Percentiles rank a stretch among this genome's conserved stretches.
phyloP scores from a whole-genome alignment of 2,113 vertebrate species.

The Mirounga angustirostris region DNA sequence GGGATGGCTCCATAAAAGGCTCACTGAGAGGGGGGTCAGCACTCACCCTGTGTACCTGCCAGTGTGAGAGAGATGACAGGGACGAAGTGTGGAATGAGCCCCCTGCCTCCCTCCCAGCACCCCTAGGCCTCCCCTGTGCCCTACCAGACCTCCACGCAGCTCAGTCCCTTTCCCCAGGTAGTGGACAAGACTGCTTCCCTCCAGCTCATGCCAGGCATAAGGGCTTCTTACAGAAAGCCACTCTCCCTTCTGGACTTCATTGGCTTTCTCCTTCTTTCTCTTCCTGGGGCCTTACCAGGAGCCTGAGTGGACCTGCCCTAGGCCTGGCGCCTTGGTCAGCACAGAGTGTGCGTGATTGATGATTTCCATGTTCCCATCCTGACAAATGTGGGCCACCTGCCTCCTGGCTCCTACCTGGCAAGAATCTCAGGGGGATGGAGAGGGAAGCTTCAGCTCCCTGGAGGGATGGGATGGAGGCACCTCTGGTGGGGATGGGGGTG shows the following conservation, averaged over 20 bases:
- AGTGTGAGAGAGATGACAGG: background rate
- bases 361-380: background rate
- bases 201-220: background rate
- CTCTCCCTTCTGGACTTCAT: background rate
- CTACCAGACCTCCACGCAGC: background rate
- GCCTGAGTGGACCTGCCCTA: background rate
- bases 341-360: background rate
- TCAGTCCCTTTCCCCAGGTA: background rate
- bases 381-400: background rate
- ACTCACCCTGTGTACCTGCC: background rate
- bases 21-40: background rate
- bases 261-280: background rate
- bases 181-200: background rate
- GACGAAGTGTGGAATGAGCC: background rate
- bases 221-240: background rate
- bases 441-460: background rate
- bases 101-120: background rate
- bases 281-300: background rate
- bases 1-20: background rate
- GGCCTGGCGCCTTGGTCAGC: background rate
- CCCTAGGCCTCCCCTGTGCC: rapidly evolving
- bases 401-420: background rate
- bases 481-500: too few species aligned
- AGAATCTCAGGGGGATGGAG: background rate
- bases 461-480: background rate